Conservation (phyloP, 2,113 vertebrate genomes). For the Ochotona curzoniae region DNA sequence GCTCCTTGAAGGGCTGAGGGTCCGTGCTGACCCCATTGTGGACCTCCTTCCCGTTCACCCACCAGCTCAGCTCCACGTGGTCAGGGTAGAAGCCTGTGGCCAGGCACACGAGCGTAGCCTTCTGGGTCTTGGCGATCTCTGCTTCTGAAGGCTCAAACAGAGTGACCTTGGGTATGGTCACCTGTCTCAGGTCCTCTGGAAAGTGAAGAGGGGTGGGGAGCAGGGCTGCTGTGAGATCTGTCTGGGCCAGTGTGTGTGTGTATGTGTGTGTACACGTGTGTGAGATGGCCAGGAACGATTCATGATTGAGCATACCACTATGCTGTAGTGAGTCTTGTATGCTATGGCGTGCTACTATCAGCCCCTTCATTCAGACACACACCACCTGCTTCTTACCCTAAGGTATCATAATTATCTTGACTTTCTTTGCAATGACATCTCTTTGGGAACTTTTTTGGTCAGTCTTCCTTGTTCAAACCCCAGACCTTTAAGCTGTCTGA, state of each 20-base stretch:
- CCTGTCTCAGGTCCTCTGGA: slow-evolving; percentile 58
- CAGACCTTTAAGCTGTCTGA: not conserved
- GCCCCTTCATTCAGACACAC: not conserved
- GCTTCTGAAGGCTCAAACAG: slow-evolving; percentile 86
- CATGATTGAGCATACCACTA: not conserved
- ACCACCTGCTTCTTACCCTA: fast-evolving
- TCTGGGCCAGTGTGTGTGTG: not conserved
- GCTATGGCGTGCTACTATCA: fast-evolving
- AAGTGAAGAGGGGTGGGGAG: slow-evolving; percentile 40
- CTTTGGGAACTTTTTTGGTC: not conserved
- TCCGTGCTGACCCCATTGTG: slow-evolving; percentile 85
- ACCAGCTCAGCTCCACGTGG: slow-evolving; percentile 90
- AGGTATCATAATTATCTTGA: not conserved
- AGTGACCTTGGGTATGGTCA: slow-evolving; percentile 78
- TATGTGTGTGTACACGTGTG: not conserved
- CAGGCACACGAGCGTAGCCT: slow-evolving; percentile 92
- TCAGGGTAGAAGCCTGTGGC: slow-evolving; percentile 92
- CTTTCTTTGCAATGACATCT: not conserved
- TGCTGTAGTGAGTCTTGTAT: fast-evolving
- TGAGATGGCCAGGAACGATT: not conserved
- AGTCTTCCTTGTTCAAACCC: not conserved
- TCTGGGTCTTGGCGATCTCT: slow-evolving; percentile 82
- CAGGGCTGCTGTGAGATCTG: not conserved
- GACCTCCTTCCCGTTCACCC: not conserved
- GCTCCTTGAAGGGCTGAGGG: slow-evolving; percentile 47